Conservation (phyloP, 2,888 invertebrate species). For the Cylindroiulus punctatus region DNA sequence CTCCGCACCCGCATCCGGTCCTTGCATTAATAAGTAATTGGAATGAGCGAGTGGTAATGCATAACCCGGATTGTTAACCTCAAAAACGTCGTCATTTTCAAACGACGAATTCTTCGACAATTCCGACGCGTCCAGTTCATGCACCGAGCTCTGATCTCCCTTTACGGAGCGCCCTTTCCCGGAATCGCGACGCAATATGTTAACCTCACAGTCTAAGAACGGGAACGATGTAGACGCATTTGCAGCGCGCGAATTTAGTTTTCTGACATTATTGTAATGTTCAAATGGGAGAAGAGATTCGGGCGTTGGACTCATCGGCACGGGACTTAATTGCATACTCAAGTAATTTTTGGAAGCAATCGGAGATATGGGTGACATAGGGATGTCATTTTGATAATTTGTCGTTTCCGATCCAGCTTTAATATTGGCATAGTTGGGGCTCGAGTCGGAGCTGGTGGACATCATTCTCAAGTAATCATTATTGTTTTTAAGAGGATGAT, state of each 20-base stretch:
- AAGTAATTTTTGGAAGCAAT: slow-evolving; percentile 53
- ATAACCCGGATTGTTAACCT: neutral
- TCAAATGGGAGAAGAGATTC: slow-evolving; percentile 21
- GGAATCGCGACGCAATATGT: neutral
- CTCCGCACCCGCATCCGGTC: neutral
- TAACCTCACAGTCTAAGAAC: neutral
- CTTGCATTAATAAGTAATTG: slow-evolving; percentile 48
- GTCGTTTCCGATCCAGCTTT: slow-evolving; percentile 70
- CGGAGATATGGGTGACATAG: neutral
- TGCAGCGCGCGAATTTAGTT: neutral
- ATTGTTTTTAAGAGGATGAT: slow-evolving; percentile 56
- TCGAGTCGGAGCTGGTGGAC: slow-evolving; percentile 36
- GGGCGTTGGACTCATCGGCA: neutral
- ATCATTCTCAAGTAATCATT: slow-evolving; percentile 59
- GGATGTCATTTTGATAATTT: slow-evolving; percentile 73
- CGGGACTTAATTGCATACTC: slow-evolving; percentile 52
- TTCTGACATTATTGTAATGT: neutral
- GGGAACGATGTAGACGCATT: neutral
- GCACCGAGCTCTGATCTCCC: neutral
- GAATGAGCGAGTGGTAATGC: neutral
- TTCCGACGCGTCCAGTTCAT: neutral
- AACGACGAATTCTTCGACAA: neutral
- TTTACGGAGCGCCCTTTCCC: neutral
- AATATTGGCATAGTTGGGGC: slow-evolving; percentile 24
- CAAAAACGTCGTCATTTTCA: slow-evolving; percentile 54